These are phyloP conservation scores for Papilio dardanus DNA, from an alignment of 1,140 invertebrate species.

Conservation along the genomic window DNA sequence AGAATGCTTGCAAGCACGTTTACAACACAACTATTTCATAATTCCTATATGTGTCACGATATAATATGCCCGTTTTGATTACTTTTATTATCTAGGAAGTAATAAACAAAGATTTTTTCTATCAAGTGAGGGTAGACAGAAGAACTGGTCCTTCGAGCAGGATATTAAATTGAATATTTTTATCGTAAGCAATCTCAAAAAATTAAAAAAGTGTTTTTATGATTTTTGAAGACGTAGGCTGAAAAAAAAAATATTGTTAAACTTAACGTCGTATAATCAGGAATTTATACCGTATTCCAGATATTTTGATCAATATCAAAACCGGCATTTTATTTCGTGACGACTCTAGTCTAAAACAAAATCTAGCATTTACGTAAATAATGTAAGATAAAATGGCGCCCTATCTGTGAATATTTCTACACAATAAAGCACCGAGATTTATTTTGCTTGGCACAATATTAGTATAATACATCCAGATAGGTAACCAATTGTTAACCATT, in stretches of 20 bases:
- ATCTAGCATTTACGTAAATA: slow-evolving; percentile 32
- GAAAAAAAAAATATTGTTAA: too few relatives aligned
- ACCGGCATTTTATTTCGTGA: slow-evolving; percentile 12
- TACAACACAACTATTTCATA: neutral
- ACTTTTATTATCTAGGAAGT: neutral
- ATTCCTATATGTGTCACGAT: slow-evolving; percentile 7
- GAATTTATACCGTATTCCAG: too few relatives aligned
- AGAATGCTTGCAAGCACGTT: neutral
- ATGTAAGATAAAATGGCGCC: slow-evolving; percentile 21
- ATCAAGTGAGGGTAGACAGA: neutral
- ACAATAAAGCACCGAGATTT: slow-evolving; percentile 9
- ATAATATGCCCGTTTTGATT: neutral
- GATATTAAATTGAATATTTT: too few relatives aligned
- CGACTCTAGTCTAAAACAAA: slow-evolving; percentile 28
- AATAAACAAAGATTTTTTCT: neutral
- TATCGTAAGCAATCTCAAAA: too few relatives aligned
- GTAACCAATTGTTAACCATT: slow-evolving; percentile 10
- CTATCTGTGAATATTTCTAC: slow-evolving; percentile 9
- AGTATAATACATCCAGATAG: neutral
- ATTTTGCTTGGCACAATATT: neutral
- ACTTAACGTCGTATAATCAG: too few relatives aligned
- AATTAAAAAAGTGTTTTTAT: too few relatives aligned
- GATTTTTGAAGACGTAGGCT: too few relatives aligned
- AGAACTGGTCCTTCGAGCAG: neutral
- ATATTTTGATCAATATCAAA: neutral